These are phyloP conservation scores for Belgica antarctica DNA, from an alignment of 2,888 invertebrate species.

Conservation along the genomic window DNA sequence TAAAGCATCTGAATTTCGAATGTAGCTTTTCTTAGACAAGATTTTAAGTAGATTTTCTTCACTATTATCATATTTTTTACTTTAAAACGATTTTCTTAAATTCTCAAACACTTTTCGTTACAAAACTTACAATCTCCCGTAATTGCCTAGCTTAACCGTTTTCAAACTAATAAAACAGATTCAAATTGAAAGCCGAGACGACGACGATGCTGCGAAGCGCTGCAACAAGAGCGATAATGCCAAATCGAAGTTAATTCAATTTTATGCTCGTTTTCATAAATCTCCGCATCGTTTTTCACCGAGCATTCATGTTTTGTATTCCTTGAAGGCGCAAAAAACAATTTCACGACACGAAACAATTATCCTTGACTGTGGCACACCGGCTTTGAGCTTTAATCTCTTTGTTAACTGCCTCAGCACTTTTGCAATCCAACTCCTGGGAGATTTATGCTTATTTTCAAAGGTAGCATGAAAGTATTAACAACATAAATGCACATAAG, in stretches of 20 bases:
- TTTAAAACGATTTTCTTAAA: too few relatives aligned
- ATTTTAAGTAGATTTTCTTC: too few relatives aligned
- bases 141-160: too few relatives aligned
- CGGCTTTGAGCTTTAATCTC: conserved; percentile 18
- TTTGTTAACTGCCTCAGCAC: not conserved
- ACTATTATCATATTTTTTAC: too few relatives aligned
- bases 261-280: conserved; percentile 17
- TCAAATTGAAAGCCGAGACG: too few relatives aligned
- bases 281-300: not conserved
- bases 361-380: not conserved
- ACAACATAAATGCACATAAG: not conserved
- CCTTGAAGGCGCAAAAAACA: not conserved
- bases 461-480: conserved; percentile 3
- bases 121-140: too few relatives aligned
- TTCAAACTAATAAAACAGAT: too few relatives aligned
- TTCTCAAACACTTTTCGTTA: too few relatives aligned
- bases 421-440: not conserved
- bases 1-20: too few relatives aligned
- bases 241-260: not conserved
- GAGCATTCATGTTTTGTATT: not conserved
- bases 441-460: conserved; percentile 28
- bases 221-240: not conserved
- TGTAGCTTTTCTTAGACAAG: too few relatives aligned
- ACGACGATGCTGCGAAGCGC: not conserved
- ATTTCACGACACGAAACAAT: conserved; percentile 7